Evolutionary conservation across 1,140 invertebrate species (phyloP), one percentile per base, ranked within the genome.

Genomic region (Oreohelix idahoensis): DNA sequence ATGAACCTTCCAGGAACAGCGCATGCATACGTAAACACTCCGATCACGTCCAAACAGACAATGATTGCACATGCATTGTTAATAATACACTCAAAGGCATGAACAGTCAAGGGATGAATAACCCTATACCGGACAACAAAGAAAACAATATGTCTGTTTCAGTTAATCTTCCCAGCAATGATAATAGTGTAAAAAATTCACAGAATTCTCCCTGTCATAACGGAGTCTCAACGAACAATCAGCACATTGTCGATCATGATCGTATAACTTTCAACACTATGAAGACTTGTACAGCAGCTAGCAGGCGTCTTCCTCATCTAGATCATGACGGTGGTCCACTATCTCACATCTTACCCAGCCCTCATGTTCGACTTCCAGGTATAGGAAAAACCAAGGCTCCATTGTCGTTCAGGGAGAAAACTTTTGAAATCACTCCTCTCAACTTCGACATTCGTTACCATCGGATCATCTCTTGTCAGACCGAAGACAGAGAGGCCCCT

Each of bases 391-490:
- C 69, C 35, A 74, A 42, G 15, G 17, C 26, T 39, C 63, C 75
- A 35, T 32, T 83, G 36, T 51, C 84, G n/a, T 53, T 83, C 51
- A 39, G 85, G 32, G 88, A 89, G 79, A 83, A 70, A 35, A 89
- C 88, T 1, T 89, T 89, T 80, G 85, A 89, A 81, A 87, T 89
- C 63, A 89, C 88, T 17, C 85, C 87, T 1, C 85, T 87, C 8
- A 87, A 87, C 36, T 89, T 85, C 80, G 88, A 89, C 77, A 88
- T 89, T 35, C 83, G 88, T 4, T 89, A 86, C 79, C 87, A 85
- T 63, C 87, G 88, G 39, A 83, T 87, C 11, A 85, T 86, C 17
- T 77, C 85, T 0, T 83, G 83, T 26, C 84, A 88, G 35, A 83
- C 77, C 29, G 70, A 81, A 0, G 84, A 86, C 78, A 42, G 83